These are phyloP conservation scores for Drosophila greeni DNA, from an alignment of 2,888 invertebrate species.

Conservation along the genomic window DNA sequence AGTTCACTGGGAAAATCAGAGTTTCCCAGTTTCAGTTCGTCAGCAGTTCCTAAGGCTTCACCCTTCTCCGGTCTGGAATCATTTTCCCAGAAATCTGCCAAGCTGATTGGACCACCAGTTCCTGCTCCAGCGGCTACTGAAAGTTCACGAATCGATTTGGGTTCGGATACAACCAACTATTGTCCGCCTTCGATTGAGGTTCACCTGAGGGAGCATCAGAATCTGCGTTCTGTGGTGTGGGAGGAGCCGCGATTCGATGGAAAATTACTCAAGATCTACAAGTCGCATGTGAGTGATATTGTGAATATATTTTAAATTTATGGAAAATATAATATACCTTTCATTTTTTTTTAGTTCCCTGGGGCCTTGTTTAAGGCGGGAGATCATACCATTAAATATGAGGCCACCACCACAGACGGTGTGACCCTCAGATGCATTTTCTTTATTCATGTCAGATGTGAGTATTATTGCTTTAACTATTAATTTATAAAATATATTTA, in stretches of 20 bases:
- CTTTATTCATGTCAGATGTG: conserved; percentile 82
- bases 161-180: conserved; percentile 68
- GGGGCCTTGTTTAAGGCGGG: conserved; percentile 82
- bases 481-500: background rate
- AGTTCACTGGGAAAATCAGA: background rate
- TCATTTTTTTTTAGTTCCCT: conserved; percentile 80
- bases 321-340: background rate
- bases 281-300: conserved; percentile 81
- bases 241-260: conserved; percentile 82
- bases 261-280: conserved; percentile 77
- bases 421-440: conserved; percentile 83
- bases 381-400: conserved; percentile 82
- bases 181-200: conserved; percentile 84
- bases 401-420: conserved; percentile 83
- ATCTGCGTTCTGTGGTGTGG: conserved; percentile 82
- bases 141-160: conserved; percentile 50
- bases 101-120: conserved; percentile 8
- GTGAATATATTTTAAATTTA: background rate
- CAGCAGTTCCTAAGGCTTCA: background rate
- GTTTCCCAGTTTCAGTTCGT: conserved; percentile 4
- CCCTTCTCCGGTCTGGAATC: background rate
- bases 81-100: conserved; percentile 3
- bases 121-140: conserved; percentile 16
- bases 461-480: conserved; percentile 33
- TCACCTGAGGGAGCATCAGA: conserved; percentile 80